Base-by-base conservation (phyloP, 2,797 vertebrate species). In the Amblyopsis hoosieri region DNA sequence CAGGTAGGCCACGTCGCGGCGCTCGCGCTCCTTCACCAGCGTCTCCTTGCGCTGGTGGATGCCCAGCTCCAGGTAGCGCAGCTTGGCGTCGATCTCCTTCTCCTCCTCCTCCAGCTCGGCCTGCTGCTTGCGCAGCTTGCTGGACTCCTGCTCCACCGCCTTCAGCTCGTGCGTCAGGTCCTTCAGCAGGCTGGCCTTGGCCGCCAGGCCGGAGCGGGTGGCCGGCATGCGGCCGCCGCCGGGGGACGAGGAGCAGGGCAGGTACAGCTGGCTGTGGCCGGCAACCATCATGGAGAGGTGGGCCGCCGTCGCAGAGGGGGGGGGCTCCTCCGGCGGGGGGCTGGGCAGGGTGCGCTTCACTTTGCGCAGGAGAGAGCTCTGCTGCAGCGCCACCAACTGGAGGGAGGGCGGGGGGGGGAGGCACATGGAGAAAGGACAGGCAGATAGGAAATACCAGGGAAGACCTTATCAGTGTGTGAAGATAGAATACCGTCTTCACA, bases 321-420 rank as follows among this genome's bases (percentile, higher is more conserved):
- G 58, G 4, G 78, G 94, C 86, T 99, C 98, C 45, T 98, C 97
- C 0, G 98, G 97, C 11, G 98, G 98, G n/a, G 98, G 98, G 89
- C 97, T 99, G 79, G 98, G 98, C 79, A 99, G 91, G 2, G 97
- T 99, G 88, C 98, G 93, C 90, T 99, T 99, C 83, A 99, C 97
- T 90, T 99, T 99, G 78, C 97, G 94, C 45, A 94, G 94, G 79
- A 98, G 92, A 0, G 94, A 94, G 89, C 95, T 97, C 56, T 98
- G 94, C 87, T 98, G 97, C 76, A 97, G 93, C 69, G 91, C 93
- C 66, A 94, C 95, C 81, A 98, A 91, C 97, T 99, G 89, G 70
- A 93, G 91, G 87, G 88, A 83, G 70, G 87, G 58, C 79, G 45
- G 81, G 69, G 76, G 58, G 74, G 71, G 70, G 62, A n/a, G n/a